Conservation (phyloP, 2,113 vertebrate genomes). For the Xiphophorus maculatus region DNA sequence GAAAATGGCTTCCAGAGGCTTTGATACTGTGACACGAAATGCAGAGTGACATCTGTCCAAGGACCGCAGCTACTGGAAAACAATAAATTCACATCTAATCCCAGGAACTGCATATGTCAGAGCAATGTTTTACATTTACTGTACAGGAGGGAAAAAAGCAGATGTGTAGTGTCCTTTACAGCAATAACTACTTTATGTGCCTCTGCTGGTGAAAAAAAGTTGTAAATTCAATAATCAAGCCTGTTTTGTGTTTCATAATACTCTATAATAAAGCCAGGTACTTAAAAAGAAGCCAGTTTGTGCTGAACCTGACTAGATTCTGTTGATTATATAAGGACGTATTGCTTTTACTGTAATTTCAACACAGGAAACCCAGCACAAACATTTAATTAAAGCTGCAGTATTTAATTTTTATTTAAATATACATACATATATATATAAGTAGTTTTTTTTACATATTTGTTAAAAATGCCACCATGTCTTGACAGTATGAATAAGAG, state of each 20-base stretch:
- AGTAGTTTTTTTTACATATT: too few relatives aligned
- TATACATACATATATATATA: too few relatives aligned
- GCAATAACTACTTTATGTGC: constrained; percentile 47
- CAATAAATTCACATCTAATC: constrained; percentile 51
- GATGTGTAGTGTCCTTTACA: constrained; percentile 19
- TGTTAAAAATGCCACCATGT: too few relatives aligned
- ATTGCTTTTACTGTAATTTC: constrained; percentile 64
- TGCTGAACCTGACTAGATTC: not conserved
- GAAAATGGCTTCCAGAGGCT: constrained; percentile 59
- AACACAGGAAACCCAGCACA: constrained; percentile 15
- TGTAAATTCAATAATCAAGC: constrained; percentile 29
- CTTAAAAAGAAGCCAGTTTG: constrained; percentile 28
- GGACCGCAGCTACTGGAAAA: constrained; percentile 47
- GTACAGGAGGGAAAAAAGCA: constrained; percentile 37
- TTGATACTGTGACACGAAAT: constrained; percentile 55
- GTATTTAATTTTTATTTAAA: too few relatives aligned
- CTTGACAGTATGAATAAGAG: too few relatives aligned
- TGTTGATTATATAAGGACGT: constrained; percentile 28
- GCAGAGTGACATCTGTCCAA: constrained; percentile 9
- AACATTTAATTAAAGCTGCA: constrained; percentile 14
- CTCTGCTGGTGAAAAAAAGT: constrained; percentile 73
- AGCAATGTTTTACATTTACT: constrained; percentile 43
- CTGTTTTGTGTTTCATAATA: not conserved
- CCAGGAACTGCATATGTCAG: constrained; percentile 49
- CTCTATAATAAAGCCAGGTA: not conserved